Base-by-base conservation (phyloP, 2,797 vertebrate species). In the Toxotes lorentzi region DNA sequence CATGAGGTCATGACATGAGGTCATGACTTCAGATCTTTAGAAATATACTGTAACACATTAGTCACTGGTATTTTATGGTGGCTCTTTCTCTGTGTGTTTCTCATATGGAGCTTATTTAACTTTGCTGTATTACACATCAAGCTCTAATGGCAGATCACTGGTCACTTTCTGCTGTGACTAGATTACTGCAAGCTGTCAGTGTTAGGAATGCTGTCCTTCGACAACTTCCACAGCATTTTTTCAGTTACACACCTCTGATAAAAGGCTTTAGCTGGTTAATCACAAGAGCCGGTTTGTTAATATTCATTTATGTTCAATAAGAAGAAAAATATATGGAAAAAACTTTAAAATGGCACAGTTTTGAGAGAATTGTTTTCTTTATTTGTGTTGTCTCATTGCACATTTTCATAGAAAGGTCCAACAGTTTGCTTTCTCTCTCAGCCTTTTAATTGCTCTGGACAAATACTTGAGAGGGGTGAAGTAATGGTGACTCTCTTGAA, bases 391-490 rank as follows among this genome's bases (percentile, higher is more conserved):
- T 3, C 12, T 40, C 11, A 16, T 35, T 66, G 56, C 53, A 75
- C 16, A 21, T 73, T 4, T 38, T 56, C 27, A 58, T 51, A 30
- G 6, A 43, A 48, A 53, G 1, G 13, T 9, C 17, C 43, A 45
- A 73, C 5, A 30, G 12, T 23, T 11, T 21, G 7, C 61, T 70
- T 68, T 78, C 58, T 69, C 56, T 69, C 23, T 38, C 17, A 73
- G 48, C 48, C 70, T 38, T 38, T 81, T 47, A 64, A 82, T 70
- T 23, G 30, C 61, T 70, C 23, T 10, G 59, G 91, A 70, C 59
- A 76, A 80, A 89, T 88, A 82, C 84, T 76, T 75, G 66, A 76
- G 80, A 73, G 47, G 16, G 86, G 69, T 35, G 23, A 34, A 84
- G 60, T 23, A 61, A 56, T 48, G 47, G 51, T 80, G 65, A 83